Conservation (phyloP, 1,140 invertebrate species). For the Bombus pyrosoma region DNA sequence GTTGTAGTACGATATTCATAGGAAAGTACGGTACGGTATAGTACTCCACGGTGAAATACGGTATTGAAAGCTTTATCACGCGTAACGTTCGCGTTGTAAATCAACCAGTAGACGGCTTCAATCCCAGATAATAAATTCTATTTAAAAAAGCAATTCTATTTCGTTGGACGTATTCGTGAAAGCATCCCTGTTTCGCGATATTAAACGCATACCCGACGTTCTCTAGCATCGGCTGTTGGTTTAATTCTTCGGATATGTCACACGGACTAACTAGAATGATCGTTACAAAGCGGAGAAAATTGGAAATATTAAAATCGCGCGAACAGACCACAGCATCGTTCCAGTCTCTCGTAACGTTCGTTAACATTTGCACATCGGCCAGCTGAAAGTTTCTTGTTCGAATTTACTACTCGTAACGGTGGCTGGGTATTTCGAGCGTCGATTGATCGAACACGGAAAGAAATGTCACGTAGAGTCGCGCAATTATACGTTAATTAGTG, state of each 20-base stretch:
- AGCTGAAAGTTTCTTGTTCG: not conserved
- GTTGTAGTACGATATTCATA: not conserved
- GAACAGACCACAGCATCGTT: not conserved
- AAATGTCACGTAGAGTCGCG: not conserved
- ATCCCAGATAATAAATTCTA: not conserved
- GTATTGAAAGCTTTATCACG: not conserved
- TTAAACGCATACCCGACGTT: not conserved
- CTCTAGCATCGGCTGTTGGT: too few species aligned
- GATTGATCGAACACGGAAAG: not conserved
- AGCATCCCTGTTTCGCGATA: not conserved
- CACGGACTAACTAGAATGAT: not conserved
- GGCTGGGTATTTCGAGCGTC: not conserved
- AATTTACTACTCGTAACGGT: too few species aligned
- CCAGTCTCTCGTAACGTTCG: not conserved
- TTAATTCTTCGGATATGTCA: not conserved
- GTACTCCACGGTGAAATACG: not conserved
- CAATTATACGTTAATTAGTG: slow-evolving; percentile 35
- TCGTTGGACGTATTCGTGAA: not conserved
- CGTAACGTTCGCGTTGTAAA: not conserved
- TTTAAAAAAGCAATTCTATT: not conserved
- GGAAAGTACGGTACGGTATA: not conserved
- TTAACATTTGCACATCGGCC: slow-evolving; percentile 3
- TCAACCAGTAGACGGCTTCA: not conserved
- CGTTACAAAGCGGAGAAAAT: not conserved
- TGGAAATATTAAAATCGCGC: slow-evolving; percentile 14